Evolutionary conservation across 2,797 vertebrate genomes (phyloP).

Genomic region (Danio kyathit): DNA sequence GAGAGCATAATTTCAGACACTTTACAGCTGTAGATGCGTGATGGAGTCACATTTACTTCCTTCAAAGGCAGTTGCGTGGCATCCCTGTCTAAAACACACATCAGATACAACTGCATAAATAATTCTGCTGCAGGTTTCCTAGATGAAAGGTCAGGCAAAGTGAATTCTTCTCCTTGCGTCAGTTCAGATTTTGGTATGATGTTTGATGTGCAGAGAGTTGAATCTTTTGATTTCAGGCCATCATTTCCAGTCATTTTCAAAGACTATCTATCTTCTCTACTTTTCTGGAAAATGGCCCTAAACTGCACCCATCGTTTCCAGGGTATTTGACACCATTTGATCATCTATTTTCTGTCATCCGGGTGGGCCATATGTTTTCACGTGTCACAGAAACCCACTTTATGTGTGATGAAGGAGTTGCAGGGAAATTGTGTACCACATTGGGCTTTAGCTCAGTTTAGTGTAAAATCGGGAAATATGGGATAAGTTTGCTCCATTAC

Average conservation of each 20-base stretch:
- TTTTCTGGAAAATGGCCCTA: conserved; percentile 48
- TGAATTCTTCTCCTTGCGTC: conserved; percentile 49
- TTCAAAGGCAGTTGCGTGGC: conserved; percentile 24
- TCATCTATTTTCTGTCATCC: conserved; percentile 55
- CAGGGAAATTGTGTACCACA: conserved; percentile 8
- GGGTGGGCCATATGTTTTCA: conserved; percentile 42
- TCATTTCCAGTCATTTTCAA: conserved; percentile 53
- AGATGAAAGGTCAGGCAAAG: conserved; percentile 63
- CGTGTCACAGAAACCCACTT: conserved; percentile 25
- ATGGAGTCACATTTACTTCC: conserved; percentile 33
- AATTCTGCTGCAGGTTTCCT: conserved; percentile 56
- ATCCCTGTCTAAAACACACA: conserved; percentile 46
- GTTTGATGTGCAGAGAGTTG: conserved; percentile 55
- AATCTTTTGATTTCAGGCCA: conserved; percentile 51
- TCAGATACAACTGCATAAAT: conserved; percentile 57
- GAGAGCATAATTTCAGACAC: not conserved
- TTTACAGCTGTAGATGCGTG: conserved; percentile 24
- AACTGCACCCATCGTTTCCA: conserved; percentile 46
- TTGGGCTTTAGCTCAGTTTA: conserved; percentile 11
- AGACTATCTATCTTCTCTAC: conserved; percentile 35
- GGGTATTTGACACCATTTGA: conserved; percentile 53
- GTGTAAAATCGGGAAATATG: not conserved
- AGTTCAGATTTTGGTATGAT: conserved; percentile 54
- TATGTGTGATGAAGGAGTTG: conserved; percentile 37
- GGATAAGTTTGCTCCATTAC: conserved; percentile 2